Conservation (phyloP, 1,140 invertebrate genomes). For the Ruditapes philippinarum region DNA sequence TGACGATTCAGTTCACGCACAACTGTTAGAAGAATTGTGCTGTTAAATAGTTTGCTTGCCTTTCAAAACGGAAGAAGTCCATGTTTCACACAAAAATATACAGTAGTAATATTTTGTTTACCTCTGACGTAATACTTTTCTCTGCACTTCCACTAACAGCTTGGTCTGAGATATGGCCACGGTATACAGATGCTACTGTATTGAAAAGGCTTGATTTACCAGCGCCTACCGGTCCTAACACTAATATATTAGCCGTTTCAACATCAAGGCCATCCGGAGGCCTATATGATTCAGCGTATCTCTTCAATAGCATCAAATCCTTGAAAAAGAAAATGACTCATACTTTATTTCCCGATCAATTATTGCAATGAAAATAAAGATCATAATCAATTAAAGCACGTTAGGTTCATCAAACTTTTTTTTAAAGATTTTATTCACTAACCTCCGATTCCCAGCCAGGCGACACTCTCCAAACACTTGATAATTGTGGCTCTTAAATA, state of each 20-base stretch:
- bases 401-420: too few relatives aligned
- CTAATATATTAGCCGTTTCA: conserved; percentile 40
- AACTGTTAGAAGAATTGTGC: too few relatives aligned
- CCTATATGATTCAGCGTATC: neutral
- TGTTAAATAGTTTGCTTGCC: too few relatives aligned
- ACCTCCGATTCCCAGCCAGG: neutral
- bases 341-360: neutral
- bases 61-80: too few relatives aligned
- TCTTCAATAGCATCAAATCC: conserved; percentile 35
- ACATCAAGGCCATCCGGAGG: neutral
- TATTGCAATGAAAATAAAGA: neutral
- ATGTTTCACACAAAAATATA: neutral
- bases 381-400: too few relatives aligned
- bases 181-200: conserved; percentile 61
- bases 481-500: neutral
- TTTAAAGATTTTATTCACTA: neutral
- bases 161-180: conserved; percentile 55
- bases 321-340: neutral
- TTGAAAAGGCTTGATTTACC: conserved; percentile 72
- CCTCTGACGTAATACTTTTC: conserved; percentile 65
- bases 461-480: neutral
- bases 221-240: conserved; percentile 63
- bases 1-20: too few relatives aligned
- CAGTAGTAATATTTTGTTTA: conserved; percentile 4
- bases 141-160: conserved; percentile 54